Base-by-base conservation (phyloP, 2,888 invertebrate genomes). In the Pantelozetes paolii region DNA sequence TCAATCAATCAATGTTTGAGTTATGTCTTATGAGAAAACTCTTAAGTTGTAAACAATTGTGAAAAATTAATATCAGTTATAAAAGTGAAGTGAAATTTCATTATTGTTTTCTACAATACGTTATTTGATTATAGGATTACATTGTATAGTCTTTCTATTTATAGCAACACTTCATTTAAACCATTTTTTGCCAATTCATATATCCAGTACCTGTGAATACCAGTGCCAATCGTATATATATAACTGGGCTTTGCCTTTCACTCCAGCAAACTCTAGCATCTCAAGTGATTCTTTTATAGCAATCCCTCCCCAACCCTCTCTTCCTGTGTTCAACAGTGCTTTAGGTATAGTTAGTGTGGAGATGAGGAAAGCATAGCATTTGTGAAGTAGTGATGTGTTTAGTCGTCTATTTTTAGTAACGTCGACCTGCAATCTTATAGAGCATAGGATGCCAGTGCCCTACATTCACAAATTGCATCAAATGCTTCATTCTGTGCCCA, bases 331-430 rank as follows among this genome's bases (percentile, higher is more conserved):
- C 50, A 50, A 50, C 50, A 50, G 50, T 50, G n/a, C 28, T 30
- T 28, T 59, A 32, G 13, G 15, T 30, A 32, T 32, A 15, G 59
- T 28, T 13, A 13, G 59, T 18, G 26, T 23, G 26, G 28, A 59
- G 59, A 23, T 13, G 13, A 13, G 20, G 26, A 57, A 28, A 59
- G n/a, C n/a, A n/a, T n/a, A 32, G 5, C 30, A 59, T 18, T n/a
- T 59, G 32, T 28, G 28, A 59, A 18, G 18, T 32, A 28, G 59
- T 20, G 50, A n/a, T 30, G 20, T 59, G 59, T 20, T 23, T 59
- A 23, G 30, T 1, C 13, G 20, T 64, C 64, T 64, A 64, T 64
- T 64, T 64, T 18, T 64, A 64, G 64, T 64, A 64, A 64, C 64
- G 64, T 36, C 64, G 64, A 64, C 64, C 64, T 64, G 64, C 32